Base-by-base conservation (phyloP, 2,113 vertebrate species). In the Ascaphus truei region DNA sequence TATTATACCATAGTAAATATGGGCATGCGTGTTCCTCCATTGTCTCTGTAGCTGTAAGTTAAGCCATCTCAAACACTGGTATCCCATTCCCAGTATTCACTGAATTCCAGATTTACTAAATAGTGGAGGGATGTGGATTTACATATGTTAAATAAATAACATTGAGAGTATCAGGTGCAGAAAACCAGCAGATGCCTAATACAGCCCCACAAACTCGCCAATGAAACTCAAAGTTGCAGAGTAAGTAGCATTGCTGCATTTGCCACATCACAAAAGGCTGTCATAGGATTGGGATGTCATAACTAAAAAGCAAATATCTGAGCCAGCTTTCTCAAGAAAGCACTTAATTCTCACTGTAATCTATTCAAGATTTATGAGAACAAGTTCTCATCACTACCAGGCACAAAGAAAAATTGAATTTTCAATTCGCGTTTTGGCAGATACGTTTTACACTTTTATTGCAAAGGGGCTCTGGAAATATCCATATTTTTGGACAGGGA, bases 341-440 rank as follows among this genome's bases (percentile, higher is more conserved):
- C 73, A 76, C 61, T 78, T 80, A 73, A 86, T 76, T 85, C 80
- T 75, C 78, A 87, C 79, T 87, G 87, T 87, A 85, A 85, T 86
- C 78, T 74, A 72, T 27, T 72, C 77, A 74, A 55, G 77, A 76
- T 81, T 79, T 85, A 76, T 75, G 75, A 81, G 78, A 80, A 74
- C 74, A 30, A 41, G 47, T 80, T 76, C 63, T 74, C 73, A 72
- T 73, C 73, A 76, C 82, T 76, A 82, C 79, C 73, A 71, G 47
- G 56, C 67, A 74, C 74, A 78, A 73, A 79, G 73, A 53, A 80
- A 85, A 77, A 83, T 67, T 75, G 81, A 83, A 77, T 73, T 65
- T 79, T 29, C 62, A 75, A 79, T 76, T 81, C 61, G 33, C 52
- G 73, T 77, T 77, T 71, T 75, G 73, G 73, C 65, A 66, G 61